phyloP scores from a whole-genome alignment of 2,888 invertebrate species.

The Melolontha melolontha region DNA sequence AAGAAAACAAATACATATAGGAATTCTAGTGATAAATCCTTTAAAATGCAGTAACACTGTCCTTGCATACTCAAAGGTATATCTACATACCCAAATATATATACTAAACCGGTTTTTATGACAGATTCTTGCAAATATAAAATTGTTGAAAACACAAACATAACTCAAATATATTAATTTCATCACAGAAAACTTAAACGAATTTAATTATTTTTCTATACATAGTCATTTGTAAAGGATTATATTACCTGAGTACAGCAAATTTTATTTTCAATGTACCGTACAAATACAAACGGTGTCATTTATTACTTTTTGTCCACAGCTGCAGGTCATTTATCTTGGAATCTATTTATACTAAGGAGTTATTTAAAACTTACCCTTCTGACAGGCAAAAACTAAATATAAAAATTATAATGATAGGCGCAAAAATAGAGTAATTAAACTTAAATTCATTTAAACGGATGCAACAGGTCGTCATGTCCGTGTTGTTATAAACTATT shows the following conservation, averaged over 20 bases:
- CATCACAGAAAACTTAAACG: neutral
- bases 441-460: neutral
- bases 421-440: too few species aligned
- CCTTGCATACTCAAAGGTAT: neutral
- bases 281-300: neutral
- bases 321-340: constrained; percentile 42
- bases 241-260: neutral
- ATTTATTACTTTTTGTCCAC: constrained; percentile 34
- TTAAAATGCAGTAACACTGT: neutral
- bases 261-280: constrained; percentile 3
- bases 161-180: neutral
- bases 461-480: constrained; percentile 31
- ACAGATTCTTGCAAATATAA: constrained; percentile 26
- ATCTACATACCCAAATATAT: constrained; percentile 29
- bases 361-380: constrained; percentile 35
- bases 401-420: constrained; percentile 9
- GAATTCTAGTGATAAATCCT: constrained; percentile 1
- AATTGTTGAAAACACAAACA: neutral
- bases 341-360: constrained; percentile 31
- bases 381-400: constrained; percentile 16
- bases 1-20: too few species aligned
- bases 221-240: neutral
- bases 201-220: neutral
- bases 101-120: constrained; percentile 29
- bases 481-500: constrained; percentile 21